Conservation (phyloP, 92 coral and sea anemone genomes). For the Actinostola sp. region DNA sequence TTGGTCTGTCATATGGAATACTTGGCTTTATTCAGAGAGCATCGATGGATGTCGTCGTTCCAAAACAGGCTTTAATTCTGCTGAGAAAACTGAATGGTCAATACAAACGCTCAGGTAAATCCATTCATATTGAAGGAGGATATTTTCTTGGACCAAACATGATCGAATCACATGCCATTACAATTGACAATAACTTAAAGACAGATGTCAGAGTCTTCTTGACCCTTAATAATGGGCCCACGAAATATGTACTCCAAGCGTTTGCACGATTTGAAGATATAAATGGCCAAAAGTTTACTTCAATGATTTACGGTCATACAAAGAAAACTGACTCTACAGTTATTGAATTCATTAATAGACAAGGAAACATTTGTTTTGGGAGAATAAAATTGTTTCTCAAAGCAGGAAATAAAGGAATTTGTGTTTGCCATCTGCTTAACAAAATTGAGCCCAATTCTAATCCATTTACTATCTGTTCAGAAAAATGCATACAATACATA, state of each 20-base stretch:
- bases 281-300: conserved; percentile 28
- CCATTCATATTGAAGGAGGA: conserved; percentile 23
- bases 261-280: conserved; percentile 31
- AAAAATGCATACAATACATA: conserved; percentile 8
- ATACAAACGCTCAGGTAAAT: conserved; percentile 12
- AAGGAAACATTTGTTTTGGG: conserved; percentile 18
- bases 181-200: conserved; percentile 28
- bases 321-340: conserved; percentile 42
- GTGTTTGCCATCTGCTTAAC: conserved; percentile 32
- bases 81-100: conserved; percentile 44
- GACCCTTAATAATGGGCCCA: conserved; percentile 16
- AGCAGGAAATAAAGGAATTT: conserved; percentile 15
- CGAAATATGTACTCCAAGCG: conserved; percentile 33
- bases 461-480: neutral
- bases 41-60: conserved; percentile 1
- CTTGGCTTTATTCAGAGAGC: conserved; percentile 24
- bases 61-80: conserved; percentile 26
- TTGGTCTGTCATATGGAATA: conserved; percentile 52
- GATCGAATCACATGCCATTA: neutral
- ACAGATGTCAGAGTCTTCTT: conserved; percentile 13
- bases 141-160: conserved; percentile 18
- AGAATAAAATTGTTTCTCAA: conserved; percentile 34
- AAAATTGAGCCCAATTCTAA: conserved; percentile 4
- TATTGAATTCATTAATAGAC: conserved; percentile 24
- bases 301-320: conserved; percentile 18